A percentile compares a stretch with the other conserved stretches of the same genome.
Evolutionary conservation across 2,113 vertebrate genomes (phyloP).

Genomic region (Solenodon paradoxus): DNA sequence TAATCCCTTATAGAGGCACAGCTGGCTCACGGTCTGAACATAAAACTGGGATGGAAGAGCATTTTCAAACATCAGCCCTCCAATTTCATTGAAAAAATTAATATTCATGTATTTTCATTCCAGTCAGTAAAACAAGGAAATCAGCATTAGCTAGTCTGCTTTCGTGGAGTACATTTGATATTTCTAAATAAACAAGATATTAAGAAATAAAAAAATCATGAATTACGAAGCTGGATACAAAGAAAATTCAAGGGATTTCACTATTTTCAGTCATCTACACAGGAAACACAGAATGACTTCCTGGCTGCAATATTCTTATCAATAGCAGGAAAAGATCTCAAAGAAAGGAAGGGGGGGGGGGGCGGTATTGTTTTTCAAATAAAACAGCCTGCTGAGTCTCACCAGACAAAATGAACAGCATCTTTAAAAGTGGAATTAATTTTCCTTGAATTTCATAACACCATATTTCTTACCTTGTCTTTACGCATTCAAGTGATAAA

Average conservation of each 20-base stretch:
- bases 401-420: slow-evolving; percentile 41
- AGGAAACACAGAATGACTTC: slow-evolving; percentile 52
- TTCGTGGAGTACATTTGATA: slow-evolving; percentile 33
- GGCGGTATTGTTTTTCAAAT: slow-evolving; percentile 50
- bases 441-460: slow-evolving; percentile 5
- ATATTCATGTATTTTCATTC: slow-evolving; percentile 39
- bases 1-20: slow-evolving; percentile 39
- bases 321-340: slow-evolving; percentile 20
- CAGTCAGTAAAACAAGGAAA: slow-evolving; percentile 39
- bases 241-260: slow-evolving; percentile 43
- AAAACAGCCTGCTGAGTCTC: background rate
- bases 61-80: slow-evolving; percentile 43
- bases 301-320: slow-evolving; percentile 34
- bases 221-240: slow-evolving; percentile 56
- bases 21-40: slow-evolving; percentile 36
- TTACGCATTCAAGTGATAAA: slow-evolving; percentile 48
- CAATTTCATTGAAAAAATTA: slow-evolving; percentile 56
- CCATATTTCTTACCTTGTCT: slow-evolving; percentile 55
- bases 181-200: slow-evolving; percentile 51
- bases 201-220: slow-evolving; percentile 49
- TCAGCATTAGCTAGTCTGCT: slow-evolving; percentile 7
- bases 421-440: slow-evolving; percentile 49
- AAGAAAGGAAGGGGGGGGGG: slow-evolving; percentile 38
- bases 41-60: slow-evolving; percentile 17
- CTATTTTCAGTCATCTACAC: slow-evolving; percentile 4